Conservation (phyloP, 2,888 invertebrate species). For the Ormyrus rosae region DNA sequence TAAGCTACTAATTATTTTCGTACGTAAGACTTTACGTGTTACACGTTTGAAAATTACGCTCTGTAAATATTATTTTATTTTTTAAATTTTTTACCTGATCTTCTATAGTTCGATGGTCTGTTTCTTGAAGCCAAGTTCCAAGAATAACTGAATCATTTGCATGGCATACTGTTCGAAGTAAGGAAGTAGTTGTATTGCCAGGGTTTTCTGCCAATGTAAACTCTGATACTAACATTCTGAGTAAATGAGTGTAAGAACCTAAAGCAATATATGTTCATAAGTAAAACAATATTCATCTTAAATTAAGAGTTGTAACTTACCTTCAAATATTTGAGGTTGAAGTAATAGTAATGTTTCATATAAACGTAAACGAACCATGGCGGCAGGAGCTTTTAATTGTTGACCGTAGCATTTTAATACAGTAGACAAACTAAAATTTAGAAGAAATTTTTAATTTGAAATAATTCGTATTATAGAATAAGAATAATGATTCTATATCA, state of each 20-base stretch:
- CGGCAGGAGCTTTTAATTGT: constrained; percentile 94
- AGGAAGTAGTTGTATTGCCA: constrained; percentile 92
- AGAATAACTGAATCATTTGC: constrained; percentile 93
- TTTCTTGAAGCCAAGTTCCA: constrained; percentile 96
- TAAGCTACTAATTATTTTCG: constrained; percentile 6
- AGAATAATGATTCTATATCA: constrained; percentile 15
- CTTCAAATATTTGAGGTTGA: constrained; percentile 88
- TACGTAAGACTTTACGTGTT: not conserved
- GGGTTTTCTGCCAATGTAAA: constrained; percentile 96
- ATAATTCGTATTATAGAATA: not conserved
- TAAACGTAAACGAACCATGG: constrained; percentile 93
- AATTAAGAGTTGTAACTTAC: constrained; percentile 72
- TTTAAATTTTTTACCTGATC: constrained; percentile 87
- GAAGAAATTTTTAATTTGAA: not conserved
- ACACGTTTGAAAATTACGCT: constrained; percentile 38
- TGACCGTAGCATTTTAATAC: constrained; percentile 93
- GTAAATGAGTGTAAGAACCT: constrained; percentile 90
- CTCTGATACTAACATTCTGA: constrained; percentile 95
- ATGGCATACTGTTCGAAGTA: constrained; percentile 88
- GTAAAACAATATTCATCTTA: not conserved
- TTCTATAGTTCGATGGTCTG: constrained; percentile 96
- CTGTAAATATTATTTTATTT: not conserved
- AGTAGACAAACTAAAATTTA: constrained; percentile 84
- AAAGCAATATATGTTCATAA: constrained; percentile 15
- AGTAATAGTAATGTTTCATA: constrained; percentile 91